Evolutionary conservation across 1,140 invertebrate species (phyloP), one percentile per base, ranked within the genome.

Genomic region (Panonychus citri): DNA sequence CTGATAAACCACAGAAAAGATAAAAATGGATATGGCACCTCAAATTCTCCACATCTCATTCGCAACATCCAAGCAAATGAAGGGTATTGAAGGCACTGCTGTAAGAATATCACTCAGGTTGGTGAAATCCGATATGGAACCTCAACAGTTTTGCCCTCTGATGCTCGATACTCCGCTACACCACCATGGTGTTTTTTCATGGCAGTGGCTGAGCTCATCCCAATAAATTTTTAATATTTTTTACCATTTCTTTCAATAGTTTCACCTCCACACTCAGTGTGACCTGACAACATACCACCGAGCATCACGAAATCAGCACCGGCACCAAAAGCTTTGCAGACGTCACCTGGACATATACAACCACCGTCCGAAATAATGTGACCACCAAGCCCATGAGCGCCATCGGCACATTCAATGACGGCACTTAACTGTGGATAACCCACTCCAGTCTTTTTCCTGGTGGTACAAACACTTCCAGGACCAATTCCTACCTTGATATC

Each of bases 301-400:
- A 88, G 74, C 90, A 95, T 95, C 8, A 94, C 89, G 73, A 91
- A 94, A 72, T 94, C 89, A 24, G 89, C 89, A 12, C 89, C 89
- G 27, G 83, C 89, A 43, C 87, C 88, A 71, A 94, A 91, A 0
- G 90, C 89, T 67, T 94, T 94, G 0, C 87, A 83, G n/a, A 94
- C 81, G 70, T 94, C 89, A 27, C 49, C 85, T 2, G 88, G 83
- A n/a, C n/a, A n/a, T n/a, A n/a, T n/a, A n/a, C n/a, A n/a, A n/a
- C n/a, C n/a, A n/a, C n/a, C n/a, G n/a, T n/a, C n/a, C n/a, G n/a
- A n/a, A n/a, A n/a, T n/a, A n/a, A n/a, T n/a, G n/a, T n/a, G n/a
- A n/a, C n/a, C n/a, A n/a, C n/a, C n/a, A n/a, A n/a, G n/a, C n/a
- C n/a, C n/a, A n/a, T n/a, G n/a, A n/a, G n/a, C n/a, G n/a, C n/a